Evolutionary conservation across 2,888 invertebrate genomes (phyloP), one percentile per base, ranked within the genome.

Genomic region (Camptogramma bilineatum): DNA sequence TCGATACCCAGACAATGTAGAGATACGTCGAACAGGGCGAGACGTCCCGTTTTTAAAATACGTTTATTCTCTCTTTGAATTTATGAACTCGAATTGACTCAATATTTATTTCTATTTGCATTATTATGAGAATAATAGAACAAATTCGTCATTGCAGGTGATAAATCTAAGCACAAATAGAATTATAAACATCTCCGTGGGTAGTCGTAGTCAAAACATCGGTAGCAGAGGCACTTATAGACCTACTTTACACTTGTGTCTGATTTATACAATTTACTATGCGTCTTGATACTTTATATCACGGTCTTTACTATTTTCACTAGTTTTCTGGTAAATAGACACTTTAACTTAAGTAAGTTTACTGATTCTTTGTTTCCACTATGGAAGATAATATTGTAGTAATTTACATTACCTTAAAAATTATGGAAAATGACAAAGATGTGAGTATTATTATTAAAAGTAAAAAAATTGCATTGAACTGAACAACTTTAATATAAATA

Each of bases 131-230:
- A 62, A 62, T 66, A 73, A 71, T 70, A 68, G 60, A 66, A 62
- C 67, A 71, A 74, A 73, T 78, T 76, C 74, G 72, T 74, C 66
- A 75, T 77, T 74, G 73, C 65, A 70, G 59, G 73, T 64, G 73
- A 82, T 82, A 79, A 79, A 68, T 84, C 75, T 78, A 71, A 70
- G 66, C 66, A 69, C 52, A 51, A 59, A 73, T 72, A 66, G 10
- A 70, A 57, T 69, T 69, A 54, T 64, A 52, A 67, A 78, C 75
- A 63, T 61, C 84, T 76, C 83, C 80, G 87, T 86, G 86, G 87
- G 85, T 75, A 82, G 80, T 79, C 83, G 51, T 78, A 78, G 80
- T 87, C 88, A 86, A 78, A 89, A 88, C 77, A 88, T 81, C 65
- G 79, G 75, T 78, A 73, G 66, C 71, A 61, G 63, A 62, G 57